Conservation (phyloP, 1,140 invertebrate genomes). For the Drepana arcuata region DNA sequence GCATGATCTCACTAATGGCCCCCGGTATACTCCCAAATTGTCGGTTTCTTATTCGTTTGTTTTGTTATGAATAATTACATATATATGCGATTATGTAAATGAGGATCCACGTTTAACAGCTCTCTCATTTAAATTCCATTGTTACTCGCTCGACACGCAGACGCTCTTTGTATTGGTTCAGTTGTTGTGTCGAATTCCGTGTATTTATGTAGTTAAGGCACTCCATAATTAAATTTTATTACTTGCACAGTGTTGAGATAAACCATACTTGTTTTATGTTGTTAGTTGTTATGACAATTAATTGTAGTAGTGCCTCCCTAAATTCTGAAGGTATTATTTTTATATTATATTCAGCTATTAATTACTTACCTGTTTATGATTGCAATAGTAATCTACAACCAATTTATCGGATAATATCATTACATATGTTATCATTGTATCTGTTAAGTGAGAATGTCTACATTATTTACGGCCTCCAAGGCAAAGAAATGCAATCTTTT, state of each 20-base stretch:
- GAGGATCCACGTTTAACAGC: slow-evolving; percentile 44
- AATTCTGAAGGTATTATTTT: background rate
- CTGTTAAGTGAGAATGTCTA: background rate
- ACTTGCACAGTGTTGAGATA: background rate
- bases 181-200: slow-evolving; percentile 29
- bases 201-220: background rate
- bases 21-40: slow-evolving; percentile 11
- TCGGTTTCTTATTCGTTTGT: slow-evolving; percentile 28
- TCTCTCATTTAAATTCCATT: slow-evolving; percentile 61
- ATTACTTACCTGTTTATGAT: background rate
- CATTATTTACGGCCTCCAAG: background rate
- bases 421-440: background rate
- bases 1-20: slow-evolving; percentile 14
- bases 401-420: no score
- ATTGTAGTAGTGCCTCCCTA: background rate
- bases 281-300: background rate
- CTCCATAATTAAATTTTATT: background rate
- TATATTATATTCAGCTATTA: background rate
- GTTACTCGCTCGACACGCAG: slow-evolving; percentile 36
- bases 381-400: no score
- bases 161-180: slow-evolving; percentile 39
- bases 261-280: background rate
- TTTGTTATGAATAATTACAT: slow-evolving; percentile 54
- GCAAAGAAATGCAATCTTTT: background rate
- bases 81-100: slow-evolving; percentile 60